Base-by-base conservation (phyloP, 2,888 invertebrate genomes). In the Azorinus chamasolen region DNA sequence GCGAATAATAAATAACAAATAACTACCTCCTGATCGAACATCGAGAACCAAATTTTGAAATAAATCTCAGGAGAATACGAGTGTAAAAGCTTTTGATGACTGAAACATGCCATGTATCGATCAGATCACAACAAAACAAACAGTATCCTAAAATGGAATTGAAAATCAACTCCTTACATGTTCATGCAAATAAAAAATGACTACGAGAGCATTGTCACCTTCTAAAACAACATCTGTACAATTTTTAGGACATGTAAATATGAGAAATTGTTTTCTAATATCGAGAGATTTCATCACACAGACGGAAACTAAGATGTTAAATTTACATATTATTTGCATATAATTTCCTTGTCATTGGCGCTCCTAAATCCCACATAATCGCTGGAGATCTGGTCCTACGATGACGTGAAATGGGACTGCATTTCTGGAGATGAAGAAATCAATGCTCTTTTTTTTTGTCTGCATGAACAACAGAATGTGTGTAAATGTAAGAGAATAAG, bases 241-340 rank as follows among this genome's bases (percentile, higher is more conserved):
- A 32, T 4, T 10, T 32, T 4, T 6, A 10, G 32, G 55, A 65
- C 45, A 46, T 57, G 66, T 66, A 66, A 66, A 66, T 66, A 66
- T 58, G 50, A 50, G 51, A 58, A 66, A 66, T 58, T 66, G 66
- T n/a, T n/a, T n/a, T n/a, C n/a, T n/a, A n/a, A 43, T 57, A 32
- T 32, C 71, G 54, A 10, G 18, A 55, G 62, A 74, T 64, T 63
- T 46, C 63, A 64, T 74, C 74, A 45, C 64, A 59, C 68, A 25
- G 39, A 45, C 41, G 57, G 73, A 73, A 73, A 66, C 66, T 66
- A 73, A 73, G 66, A 64, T 66, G 62, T 55, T 51, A 55, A 73
- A 73, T 73, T 73, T 73, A 45, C 73, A 73, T 73, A 54, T 55
- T 55, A 73, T 73, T 73, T 73, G 62, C 73, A 73, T 73, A 73